These are phyloP conservation scores for Rhyacophila evoluta DNA, from an alignment of 2,888 invertebrate genomes.

Conservation along the genomic window DNA sequence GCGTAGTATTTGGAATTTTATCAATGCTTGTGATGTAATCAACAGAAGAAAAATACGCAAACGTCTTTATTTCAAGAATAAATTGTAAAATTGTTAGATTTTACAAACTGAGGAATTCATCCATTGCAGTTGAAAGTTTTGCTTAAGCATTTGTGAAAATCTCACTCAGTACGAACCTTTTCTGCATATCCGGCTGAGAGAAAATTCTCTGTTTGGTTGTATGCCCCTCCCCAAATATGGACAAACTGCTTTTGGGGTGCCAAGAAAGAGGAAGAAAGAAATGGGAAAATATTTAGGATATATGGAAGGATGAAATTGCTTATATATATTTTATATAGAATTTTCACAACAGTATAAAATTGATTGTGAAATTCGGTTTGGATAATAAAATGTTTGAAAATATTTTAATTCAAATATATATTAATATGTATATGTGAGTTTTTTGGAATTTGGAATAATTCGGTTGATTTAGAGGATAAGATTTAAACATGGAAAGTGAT, in stretches of 20 bases:
- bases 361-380: too few relatives aligned
- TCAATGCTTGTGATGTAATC: too few relatives aligned
- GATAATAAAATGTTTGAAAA: too few relatives aligned
- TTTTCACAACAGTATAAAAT: too few relatives aligned
- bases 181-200: conserved; percentile 54
- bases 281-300: not conserved
- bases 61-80: too few relatives aligned
- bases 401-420: too few relatives aligned
- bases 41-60: too few relatives aligned
- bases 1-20: too few relatives aligned
- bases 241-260: conserved; percentile 46
- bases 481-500: not conserved
- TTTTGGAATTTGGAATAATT: not conserved
- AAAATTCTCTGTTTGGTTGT: conserved; percentile 54
- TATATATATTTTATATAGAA: too few relatives aligned
- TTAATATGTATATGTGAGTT: too few relatives aligned
- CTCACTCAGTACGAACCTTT: conserved; percentile 52
- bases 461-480: not conserved
- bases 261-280: not conserved
- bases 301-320: not conserved
- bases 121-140: not conserved
- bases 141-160: conserved; percentile 34
- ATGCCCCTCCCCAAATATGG: conserved; percentile 52
- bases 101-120: too few relatives aligned
- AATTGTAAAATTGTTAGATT: too few relatives aligned